phyloP scores from a whole-genome alignment of 1,140 invertebrate genomes.

The Plectus sambesii region DNA sequence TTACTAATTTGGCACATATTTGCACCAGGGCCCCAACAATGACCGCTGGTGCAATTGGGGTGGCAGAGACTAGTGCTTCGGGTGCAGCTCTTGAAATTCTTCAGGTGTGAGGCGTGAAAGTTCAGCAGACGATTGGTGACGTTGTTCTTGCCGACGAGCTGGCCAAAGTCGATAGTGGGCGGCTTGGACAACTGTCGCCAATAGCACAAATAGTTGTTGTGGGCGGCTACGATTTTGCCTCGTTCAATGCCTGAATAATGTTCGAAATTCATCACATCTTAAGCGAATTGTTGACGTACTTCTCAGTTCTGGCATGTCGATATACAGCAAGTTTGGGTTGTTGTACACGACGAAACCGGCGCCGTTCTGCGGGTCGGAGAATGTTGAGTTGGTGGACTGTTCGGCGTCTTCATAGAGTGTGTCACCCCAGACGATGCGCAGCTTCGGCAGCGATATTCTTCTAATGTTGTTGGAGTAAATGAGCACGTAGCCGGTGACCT shows the following conservation, averaged over 20 bases:
- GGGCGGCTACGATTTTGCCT: slow-evolving; percentile 29
- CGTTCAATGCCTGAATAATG: slow-evolving; percentile 13
- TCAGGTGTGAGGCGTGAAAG: too few species aligned
- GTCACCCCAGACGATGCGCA: slow-evolving; percentile 86
- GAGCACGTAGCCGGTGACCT: slow-evolving; percentile 84
- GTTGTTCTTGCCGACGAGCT: slow-evolving; percentile 9
- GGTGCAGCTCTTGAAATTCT: too few species aligned
- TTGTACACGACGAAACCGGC: slow-evolving; percentile 74
- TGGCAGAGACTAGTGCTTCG: too few species aligned
- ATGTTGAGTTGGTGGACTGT: slow-evolving; percentile 42
- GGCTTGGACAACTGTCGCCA: slow-evolving; percentile 28
- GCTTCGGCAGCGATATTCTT: slow-evolving; percentile 67
- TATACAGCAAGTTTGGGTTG: slow-evolving; percentile 65
- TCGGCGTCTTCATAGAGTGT: slow-evolving; percentile 60
- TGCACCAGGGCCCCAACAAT: slow-evolving; percentile 7
- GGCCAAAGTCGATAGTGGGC: slow-evolving; percentile 4
- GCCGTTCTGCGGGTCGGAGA: slow-evolving; percentile 66
- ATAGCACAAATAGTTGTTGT: slow-evolving; percentile 36
- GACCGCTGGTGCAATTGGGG: too few species aligned
- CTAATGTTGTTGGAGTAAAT: slow-evolving; percentile 80
- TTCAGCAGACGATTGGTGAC: too few species aligned
- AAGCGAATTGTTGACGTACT: slow-evolving; percentile 46
- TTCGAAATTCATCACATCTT: not conserved
- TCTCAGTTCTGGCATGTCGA: slow-evolving; percentile 74
- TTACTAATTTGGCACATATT: slow-evolving; percentile 9